phyloP scores from a whole-genome alignment of 2,797 vertebrate genomes.

The Anomalospiza imberbis region DNA sequence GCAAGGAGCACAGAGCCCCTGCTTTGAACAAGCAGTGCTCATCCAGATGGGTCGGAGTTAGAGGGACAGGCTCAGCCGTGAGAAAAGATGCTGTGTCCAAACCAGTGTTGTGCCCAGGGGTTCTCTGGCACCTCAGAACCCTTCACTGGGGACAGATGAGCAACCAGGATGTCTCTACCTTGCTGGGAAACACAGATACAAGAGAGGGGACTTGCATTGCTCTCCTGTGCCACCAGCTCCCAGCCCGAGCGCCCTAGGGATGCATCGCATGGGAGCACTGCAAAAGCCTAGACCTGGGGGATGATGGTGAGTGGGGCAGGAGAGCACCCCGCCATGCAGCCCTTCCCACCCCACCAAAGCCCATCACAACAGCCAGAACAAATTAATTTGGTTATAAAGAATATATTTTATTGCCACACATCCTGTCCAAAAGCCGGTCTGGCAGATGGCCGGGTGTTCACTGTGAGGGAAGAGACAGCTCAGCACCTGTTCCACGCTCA shows the following conservation, averaged over 20 bases:
- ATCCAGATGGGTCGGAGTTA: accelerated
- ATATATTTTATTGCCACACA: conserved; percentile 30
- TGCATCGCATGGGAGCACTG: accelerated
- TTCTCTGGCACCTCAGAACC: not conserved
- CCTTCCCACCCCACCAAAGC: not conserved
- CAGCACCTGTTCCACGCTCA: accelerated
- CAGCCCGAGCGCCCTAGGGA: not conserved
- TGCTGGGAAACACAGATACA: not conserved
- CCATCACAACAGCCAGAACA: not conserved
- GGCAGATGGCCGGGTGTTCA: accelerated
- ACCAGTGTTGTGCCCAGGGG: accelerated
- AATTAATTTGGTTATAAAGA: not conserved
- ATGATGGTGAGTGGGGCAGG: not conserved
- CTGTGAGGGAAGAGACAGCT: not conserved
- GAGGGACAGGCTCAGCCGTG: accelerated
- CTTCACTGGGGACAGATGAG: accelerated
- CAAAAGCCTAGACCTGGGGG: not conserved
- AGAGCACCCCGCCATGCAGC: accelerated
- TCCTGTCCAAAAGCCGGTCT: not conserved
- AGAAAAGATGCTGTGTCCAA: not conserved
- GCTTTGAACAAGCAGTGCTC: not conserved
- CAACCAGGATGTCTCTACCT: not conserved
- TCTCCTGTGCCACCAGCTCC: not conserved
- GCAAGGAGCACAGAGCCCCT: not conserved
- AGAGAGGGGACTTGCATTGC: accelerated